Conservation (phyloP, 2,113 vertebrate species). For the Otocyon megalotis region DNA sequence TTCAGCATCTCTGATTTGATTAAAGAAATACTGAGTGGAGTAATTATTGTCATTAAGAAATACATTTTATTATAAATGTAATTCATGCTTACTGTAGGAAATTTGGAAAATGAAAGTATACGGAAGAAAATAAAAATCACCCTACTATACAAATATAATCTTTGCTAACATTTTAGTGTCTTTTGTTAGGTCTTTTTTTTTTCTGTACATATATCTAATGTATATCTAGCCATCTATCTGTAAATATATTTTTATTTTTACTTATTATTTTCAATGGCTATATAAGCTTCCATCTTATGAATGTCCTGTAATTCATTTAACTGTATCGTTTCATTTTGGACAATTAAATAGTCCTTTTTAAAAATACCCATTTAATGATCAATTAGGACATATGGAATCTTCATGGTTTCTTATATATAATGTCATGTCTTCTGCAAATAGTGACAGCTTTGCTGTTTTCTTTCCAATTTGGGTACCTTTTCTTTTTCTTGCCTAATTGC, state of each 20-base stretch:
- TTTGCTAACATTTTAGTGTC: not conserved
- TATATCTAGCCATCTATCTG: not conserved
- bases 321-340: not conserved
- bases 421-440: not conserved
- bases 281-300: not conserved
- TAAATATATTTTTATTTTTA: not conserved
- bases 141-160: not conserved
- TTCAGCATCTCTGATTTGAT: not conserved
- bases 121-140: conserved; percentile 11
- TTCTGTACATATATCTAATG: not conserved
- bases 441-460: not conserved
- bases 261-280: not conserved
- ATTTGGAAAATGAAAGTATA: not conserved
- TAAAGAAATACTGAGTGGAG: conserved; percentile 5
- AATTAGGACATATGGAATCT: not conserved
- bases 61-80: conserved; percentile 25
- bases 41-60: conserved; percentile 37
- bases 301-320: not conserved
- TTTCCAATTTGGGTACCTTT: not conserved
- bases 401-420: not conserved
- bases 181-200: not conserved
- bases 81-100: conserved; percentile 34
- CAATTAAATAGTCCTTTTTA: not conserved
- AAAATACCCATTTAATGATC: not conserved
- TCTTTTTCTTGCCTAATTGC: not conserved